Evolutionary conservation across 64 coral and sea anemone species (phyloP).

Genomic region (Dendrophyllia cribrosa): DNA sequence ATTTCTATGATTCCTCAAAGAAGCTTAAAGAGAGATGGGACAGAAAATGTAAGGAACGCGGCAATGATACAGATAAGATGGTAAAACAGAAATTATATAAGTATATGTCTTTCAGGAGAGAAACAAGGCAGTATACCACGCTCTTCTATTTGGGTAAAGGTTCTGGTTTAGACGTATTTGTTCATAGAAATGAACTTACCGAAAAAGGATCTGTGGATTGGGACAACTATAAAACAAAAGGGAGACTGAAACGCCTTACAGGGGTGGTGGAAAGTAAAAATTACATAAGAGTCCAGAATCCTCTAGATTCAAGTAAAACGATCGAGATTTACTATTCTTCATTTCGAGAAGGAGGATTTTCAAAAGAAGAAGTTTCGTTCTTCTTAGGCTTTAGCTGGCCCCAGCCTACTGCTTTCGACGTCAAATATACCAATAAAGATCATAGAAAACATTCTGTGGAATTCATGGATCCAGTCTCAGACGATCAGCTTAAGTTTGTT

Average conservation of each 20-base stretch:
- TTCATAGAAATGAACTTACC: constrained; percentile 55
- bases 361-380: constrained; percentile 69
- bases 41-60: constrained; percentile 23
- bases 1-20: constrained; percentile 48
- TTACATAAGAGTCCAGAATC: constrained; percentile 39
- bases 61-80: constrained; percentile 13
- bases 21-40: constrained; percentile 9
- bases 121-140: constrained; percentile 42
- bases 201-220: constrained; percentile 7
- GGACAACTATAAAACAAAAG: neutral
- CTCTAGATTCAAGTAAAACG: neutral
- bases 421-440: constrained; percentile 2
- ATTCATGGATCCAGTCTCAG: neutral
- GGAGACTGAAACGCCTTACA: constrained; percentile 45
- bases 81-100: constrained; percentile 45
- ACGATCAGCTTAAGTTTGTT: neutral
- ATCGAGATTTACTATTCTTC: constrained; percentile 56
- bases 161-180: constrained; percentile 53
- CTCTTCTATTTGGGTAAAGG: constrained; percentile 67
- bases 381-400: constrained; percentile 67
- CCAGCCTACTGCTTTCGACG: constrained; percentile 32
- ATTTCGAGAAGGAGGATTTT: constrained; percentile 47
- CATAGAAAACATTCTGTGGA: neutral
- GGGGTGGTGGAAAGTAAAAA: constrained; percentile 44
- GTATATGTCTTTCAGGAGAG: constrained; percentile 52